These are phyloP conservation scores for Panzeria rudis DNA, from an alignment of 2,888 invertebrate species.

Conservation along the genomic window DNA sequence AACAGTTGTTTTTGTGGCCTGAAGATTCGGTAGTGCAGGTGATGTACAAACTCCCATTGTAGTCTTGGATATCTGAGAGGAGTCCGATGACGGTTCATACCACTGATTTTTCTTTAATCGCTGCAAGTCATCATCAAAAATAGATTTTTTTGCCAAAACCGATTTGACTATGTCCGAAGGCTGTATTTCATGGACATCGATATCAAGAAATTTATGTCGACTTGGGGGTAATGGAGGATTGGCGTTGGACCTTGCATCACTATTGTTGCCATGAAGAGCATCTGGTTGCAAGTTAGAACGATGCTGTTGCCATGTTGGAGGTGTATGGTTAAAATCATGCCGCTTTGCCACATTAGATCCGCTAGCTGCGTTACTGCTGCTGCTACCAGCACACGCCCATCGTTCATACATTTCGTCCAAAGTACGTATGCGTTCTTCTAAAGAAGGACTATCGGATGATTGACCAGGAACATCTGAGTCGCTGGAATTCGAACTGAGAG, in stretches of 20 bases:
- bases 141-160: conserved; percentile 94
- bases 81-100: conserved; percentile 86
- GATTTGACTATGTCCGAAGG: conserved; percentile 97
- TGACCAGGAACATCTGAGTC: conserved; percentile 87
- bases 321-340: conserved; percentile 70
- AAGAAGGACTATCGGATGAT: conserved; percentile 87
- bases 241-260: conserved; percentile 67
- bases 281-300: conserved; percentile 83
- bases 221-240: conserved; percentile 78
- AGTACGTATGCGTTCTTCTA: conserved; percentile 96
- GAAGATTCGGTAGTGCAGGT: conserved; percentile 82
- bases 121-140: conserved; percentile 98
- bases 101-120: conserved; percentile 94
- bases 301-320: conserved; percentile 73
- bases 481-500: conserved; percentile 90
- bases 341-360: conserved; percentile 73
- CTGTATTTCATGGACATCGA: conserved; percentile 92
- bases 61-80: conserved; percentile 73
- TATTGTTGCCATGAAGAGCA: conserved; percentile 81
- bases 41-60: conserved; percentile 76
- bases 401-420: conserved; percentile 97
- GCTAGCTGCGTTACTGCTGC: conserved; percentile 75
- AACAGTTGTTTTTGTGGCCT: conserved; percentile 80
- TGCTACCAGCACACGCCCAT: conserved; percentile 87
- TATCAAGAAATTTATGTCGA: conserved; percentile 90